Evolutionary conservation across 2,888 invertebrate genomes (phyloP).

Genomic region (Listrodromus nycthemerus): DNA sequence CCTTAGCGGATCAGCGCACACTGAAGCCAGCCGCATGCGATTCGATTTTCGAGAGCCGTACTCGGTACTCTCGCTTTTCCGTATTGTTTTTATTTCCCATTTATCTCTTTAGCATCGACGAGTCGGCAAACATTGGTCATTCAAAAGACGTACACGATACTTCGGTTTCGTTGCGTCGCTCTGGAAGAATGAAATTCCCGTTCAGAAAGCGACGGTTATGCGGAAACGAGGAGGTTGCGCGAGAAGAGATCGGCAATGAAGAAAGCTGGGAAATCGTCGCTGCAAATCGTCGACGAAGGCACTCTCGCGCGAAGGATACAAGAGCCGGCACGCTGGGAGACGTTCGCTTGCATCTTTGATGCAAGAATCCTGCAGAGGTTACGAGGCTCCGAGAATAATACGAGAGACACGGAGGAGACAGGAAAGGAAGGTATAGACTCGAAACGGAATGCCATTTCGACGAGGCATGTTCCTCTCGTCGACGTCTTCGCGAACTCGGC

Average conservation of each 20-base stretch:
- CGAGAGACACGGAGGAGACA: slow-evolving; percentile 45
- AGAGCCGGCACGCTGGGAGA: background rate
- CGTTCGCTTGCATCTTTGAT: background rate
- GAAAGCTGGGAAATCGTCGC: too few relatives aligned
- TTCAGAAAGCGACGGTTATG: slow-evolving; percentile 16
- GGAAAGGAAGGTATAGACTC: background rate
- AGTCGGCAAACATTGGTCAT: background rate
- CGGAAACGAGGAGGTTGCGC: slow-evolving; percentile 7
- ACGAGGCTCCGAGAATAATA: slow-evolving; percentile 10
- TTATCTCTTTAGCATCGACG: slow-evolving; percentile 4
- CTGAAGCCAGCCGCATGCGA: background rate
- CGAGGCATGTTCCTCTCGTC: slow-evolving; percentile 24
- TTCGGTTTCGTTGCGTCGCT: background rate
- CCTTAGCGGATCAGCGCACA: background rate
- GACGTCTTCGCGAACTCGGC: slow-evolving; percentile 29
- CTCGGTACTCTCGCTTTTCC: background rate
- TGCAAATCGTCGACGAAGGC: slow-evolving; percentile 19
- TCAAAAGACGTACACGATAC: background rate
- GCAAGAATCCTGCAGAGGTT: background rate
- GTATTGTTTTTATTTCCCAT: background rate
- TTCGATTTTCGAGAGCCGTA: background rate
- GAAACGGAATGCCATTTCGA: slow-evolving; percentile 58
- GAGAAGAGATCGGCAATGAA: slow-evolving; percentile 4
- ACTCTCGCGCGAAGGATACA: slow-evolving; percentile 32
- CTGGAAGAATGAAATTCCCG: slow-evolving; percentile 47